Conservation (phyloP, 2,113 vertebrate genomes). For the Conger conger region DNA sequence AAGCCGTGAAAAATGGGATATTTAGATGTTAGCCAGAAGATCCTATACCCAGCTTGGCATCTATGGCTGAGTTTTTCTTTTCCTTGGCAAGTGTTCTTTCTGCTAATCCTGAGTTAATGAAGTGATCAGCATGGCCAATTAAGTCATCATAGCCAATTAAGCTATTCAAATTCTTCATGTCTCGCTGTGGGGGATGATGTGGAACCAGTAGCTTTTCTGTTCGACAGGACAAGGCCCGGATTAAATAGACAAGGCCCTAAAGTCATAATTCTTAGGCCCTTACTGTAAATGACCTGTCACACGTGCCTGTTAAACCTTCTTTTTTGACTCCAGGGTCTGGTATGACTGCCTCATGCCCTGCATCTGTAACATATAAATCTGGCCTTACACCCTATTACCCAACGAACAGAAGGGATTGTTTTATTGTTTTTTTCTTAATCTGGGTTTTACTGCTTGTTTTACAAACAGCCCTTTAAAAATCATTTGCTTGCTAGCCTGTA, state of each 20-base stretch:
- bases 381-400: slow-evolving; percentile 66
- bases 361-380: slow-evolving; percentile 59
- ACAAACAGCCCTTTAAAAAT: slow-evolving; percentile 61
- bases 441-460: slow-evolving; percentile 68
- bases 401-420: slow-evolving; percentile 67
- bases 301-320: neutral
- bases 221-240: neutral
- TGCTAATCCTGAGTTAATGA: slow-evolving; percentile 29
- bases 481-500: slow-evolving; percentile 42
- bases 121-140: slow-evolving; percentile 30
- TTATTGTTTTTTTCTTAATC: slow-evolving; percentile 69
- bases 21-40: neutral
- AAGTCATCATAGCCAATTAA: slow-evolving; percentile 24
- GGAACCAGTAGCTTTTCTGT: neutral
- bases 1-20: neutral
- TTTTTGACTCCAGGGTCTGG: neutral
- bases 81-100: slow-evolving; percentile 5
- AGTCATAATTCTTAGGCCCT: neutral
- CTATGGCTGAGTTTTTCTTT: slow-evolving; percentile 11
- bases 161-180: neutral
- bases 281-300: neutral
- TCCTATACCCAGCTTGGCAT: neutral
- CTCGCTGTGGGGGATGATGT: neutral
- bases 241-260: neutral
- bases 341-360: slow-evolving; percentile 49